A percentile compares a stretch with the other conserved stretches of the same genome.
phyloP scores from a whole-genome alignment of 2,888 invertebrate species.

The Xylota segnis region DNA sequence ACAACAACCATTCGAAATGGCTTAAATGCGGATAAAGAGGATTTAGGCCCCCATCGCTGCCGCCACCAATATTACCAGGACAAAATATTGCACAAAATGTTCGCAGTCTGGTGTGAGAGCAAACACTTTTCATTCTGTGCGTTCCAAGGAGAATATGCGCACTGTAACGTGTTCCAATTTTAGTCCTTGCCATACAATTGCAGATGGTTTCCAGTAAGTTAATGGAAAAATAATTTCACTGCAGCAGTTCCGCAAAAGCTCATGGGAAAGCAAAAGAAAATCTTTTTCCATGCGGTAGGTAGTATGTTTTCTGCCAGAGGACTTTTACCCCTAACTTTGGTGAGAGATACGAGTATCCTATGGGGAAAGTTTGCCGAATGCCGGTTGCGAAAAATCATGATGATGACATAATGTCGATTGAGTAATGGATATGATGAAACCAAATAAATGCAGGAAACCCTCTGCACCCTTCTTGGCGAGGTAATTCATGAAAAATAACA shows the following conservation, averaged over 20 bases:
- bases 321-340: conserved; percentile 67
- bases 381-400: conserved; percentile 72
- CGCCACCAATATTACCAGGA: conserved; percentile 58
- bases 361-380: conserved; percentile 67
- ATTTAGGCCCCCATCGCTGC: conserved; percentile 30
- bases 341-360: conserved; percentile 48
- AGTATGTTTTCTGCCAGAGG: conserved; percentile 36
- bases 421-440: conserved; percentile 75
- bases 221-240: conserved; percentile 74
- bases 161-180: conserved; percentile 50
- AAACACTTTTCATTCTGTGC: conserved; percentile 19
- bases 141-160: conserved; percentile 64
- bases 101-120: conserved; percentile 29
- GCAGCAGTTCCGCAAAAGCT: conserved; percentile 72
- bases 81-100: conserved; percentile 34
- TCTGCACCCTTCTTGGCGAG: background rate
- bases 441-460: conserved; percentile 61
- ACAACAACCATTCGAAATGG: conserved; percentile 49
- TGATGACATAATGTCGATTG: conserved; percentile 76
- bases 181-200: conserved; percentile 72
- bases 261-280: conserved; percentile 48
- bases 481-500: conserved; percentile 9
- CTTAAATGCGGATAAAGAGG: conserved; percentile 53
- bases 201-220: conserved; percentile 70
- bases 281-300: conserved; percentile 60